Evolutionary conservation across 2,888 invertebrate species (phyloP).

Genomic region (Laothoe populi): DNA sequence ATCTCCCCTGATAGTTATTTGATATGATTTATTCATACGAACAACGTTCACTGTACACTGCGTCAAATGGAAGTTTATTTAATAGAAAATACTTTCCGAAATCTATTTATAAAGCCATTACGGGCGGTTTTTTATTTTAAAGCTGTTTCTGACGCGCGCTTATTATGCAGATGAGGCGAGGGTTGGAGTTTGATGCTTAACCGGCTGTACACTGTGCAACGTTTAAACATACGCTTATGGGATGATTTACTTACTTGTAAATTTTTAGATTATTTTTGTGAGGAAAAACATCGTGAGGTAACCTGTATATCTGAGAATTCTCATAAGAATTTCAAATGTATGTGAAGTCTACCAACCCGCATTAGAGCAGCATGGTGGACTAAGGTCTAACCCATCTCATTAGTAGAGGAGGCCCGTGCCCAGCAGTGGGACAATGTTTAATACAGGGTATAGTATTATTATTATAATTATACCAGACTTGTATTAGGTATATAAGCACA

Average conservation of each 20-base stretch:
- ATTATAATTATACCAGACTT: too few species aligned
- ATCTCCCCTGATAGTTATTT: slow-evolving; percentile 88
- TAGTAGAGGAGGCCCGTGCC: too few species aligned
- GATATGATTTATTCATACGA: slow-evolving; percentile 89
- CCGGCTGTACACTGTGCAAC: slow-evolving; percentile 52
- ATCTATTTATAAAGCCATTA: slow-evolving; percentile 84
- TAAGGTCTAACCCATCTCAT: too few species aligned
- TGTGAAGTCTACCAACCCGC: too few species aligned
- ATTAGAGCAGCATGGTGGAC: too few species aligned
- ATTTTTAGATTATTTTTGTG: too few species aligned
- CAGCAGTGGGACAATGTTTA: too few species aligned
- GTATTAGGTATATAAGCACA: too few species aligned
- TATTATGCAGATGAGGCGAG: slow-evolving; percentile 73
- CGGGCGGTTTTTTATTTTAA: slow-evolving; percentile 64
- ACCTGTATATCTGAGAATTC: too few species aligned
- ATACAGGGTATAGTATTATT: too few species aligned
- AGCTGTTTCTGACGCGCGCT: slow-evolving; percentile 70
- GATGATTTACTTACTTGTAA: slow-evolving; percentile 48
- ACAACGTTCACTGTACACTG: slow-evolving; percentile 56
- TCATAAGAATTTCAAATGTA: too few species aligned
- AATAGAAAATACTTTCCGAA: slow-evolving; percentile 80
- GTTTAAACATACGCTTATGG: slow-evolving; percentile 56
- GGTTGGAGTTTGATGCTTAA: slow-evolving; percentile 57
- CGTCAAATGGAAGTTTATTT: slow-evolving; percentile 82
- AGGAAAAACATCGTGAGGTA: too few species aligned